A percentile compares a stretch with the other conserved stretches of the same genome.
These are phyloP conservation scores for Porphyrio hochstetteri DNA, from an alignment of 2,113 vertebrate species.

Conservation along the genomic window DNA sequence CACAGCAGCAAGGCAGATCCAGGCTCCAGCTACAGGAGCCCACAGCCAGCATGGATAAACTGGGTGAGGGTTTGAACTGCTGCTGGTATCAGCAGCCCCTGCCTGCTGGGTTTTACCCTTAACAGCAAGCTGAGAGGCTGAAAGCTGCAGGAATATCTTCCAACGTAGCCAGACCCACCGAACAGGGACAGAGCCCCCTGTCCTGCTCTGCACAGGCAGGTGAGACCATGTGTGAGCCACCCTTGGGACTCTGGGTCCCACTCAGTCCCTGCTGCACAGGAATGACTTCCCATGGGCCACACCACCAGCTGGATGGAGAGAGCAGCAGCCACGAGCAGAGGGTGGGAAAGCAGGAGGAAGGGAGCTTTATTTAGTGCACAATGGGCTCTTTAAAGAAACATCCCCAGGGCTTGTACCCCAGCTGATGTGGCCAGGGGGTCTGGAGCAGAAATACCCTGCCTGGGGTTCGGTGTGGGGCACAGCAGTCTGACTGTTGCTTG, in stretches of 20 bases:
- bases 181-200: neutral
- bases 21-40: neutral
- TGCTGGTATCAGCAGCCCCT: neutral
- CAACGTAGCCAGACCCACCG: neutral
- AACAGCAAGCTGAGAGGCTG: neutral
- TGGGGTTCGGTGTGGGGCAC: neutral
- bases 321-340: neutral
- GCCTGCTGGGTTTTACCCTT: neutral
- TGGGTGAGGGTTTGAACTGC: neutral
- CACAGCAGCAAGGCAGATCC: neutral
- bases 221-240: fast-evolving
- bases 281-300: neutral
- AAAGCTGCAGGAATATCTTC: neutral
- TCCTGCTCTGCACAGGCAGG: neutral
- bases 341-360: slow-evolving; percentile 20
- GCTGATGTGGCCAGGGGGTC: slow-evolving; percentile 29
- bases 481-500: slow-evolving; percentile 7
- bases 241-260: neutral
- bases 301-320: neutral
- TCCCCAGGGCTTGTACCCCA: neutral
- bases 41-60: neutral
- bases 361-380: slow-evolving; percentile 27
- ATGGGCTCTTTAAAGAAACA: slow-evolving; percentile 28
- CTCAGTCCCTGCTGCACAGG: neutral
- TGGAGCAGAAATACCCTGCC: slow-evolving; percentile 16